Evolutionary conservation across 2,888 invertebrate species (phyloP).

Genomic region (Meteorus cinctellus): DNA sequence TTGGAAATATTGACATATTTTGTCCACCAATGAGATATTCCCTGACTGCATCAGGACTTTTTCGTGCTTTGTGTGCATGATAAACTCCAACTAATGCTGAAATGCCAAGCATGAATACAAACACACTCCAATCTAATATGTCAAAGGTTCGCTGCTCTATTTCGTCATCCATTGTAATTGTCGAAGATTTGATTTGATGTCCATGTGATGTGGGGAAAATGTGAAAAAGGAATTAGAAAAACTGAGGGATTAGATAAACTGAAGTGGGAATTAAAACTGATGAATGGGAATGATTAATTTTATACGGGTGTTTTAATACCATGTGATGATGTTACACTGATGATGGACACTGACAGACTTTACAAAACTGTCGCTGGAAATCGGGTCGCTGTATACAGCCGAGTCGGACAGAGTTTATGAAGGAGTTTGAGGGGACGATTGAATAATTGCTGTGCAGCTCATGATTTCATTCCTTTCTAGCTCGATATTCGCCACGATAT

Average conservation of each 20-base stretch:
- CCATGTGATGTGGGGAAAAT: not conserved
- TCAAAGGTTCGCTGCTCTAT: constrained; percentile 74
- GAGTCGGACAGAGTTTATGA: constrained; percentile 46
- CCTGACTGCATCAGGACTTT: constrained; percentile 81
- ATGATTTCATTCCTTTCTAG: not conserved
- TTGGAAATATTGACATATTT: constrained; percentile 85
- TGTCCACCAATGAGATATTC: constrained; percentile 86
- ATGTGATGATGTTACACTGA: not conserved
- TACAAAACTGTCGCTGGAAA: constrained; percentile 26
- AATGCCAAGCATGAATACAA: constrained; percentile 79
- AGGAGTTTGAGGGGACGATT: constrained; percentile 61
- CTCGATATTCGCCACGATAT: constrained; percentile 3
- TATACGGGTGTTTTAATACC: not conserved
- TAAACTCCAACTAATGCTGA: constrained; percentile 82
- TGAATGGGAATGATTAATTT: not conserved
- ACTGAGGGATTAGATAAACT: not conserved
- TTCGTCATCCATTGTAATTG: constrained; percentile 41
- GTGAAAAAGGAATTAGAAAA: not conserved
- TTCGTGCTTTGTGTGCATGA: constrained; percentile 81
- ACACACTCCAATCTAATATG: constrained; percentile 80
- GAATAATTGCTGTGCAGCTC: constrained; percentile 67
- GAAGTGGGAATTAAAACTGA: not conserved
- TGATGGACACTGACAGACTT: constrained; percentile 8
- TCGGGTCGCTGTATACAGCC: constrained; percentile 8
- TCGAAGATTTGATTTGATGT: not conserved